A percentile compares a stretch with the other conserved stretches of the same genome.
phyloP scores from a whole-genome alignment of 1,140 invertebrate species.

The Oedothorax gibbosus region DNA sequence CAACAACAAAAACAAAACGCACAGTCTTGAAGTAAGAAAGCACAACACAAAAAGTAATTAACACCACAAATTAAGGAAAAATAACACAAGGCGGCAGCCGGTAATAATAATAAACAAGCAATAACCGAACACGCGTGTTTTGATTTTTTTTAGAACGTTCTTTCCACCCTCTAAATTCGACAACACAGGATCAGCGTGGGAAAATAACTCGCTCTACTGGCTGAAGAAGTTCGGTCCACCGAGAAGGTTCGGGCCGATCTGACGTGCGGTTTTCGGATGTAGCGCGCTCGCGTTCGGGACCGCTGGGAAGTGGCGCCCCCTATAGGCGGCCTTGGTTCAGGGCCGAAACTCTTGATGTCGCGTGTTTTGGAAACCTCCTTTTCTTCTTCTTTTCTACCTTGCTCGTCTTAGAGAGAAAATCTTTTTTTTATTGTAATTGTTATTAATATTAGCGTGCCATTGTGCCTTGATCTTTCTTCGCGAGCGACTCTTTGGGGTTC shows the following conservation, averaged over 20 bases:
- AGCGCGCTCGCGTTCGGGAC: conserved; percentile 34
- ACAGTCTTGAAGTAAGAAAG: too few species aligned
- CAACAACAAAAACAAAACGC: too few species aligned
- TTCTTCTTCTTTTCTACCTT: conserved; percentile 12
- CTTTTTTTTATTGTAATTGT: neutral
- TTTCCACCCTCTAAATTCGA: neutral
- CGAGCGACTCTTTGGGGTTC: neutral
- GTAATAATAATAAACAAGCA: conserved; percentile 9
- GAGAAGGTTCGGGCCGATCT: conserved; percentile 45
- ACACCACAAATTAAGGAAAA: neutral
- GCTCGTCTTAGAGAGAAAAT: conserved; percentile 11
- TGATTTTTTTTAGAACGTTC: conserved; percentile 12
- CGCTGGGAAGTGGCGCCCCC: conserved; percentile 38
- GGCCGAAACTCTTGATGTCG: conserved; percentile 46
- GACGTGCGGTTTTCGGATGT: conserved; percentile 48
- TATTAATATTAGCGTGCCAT: conserved; percentile 17
- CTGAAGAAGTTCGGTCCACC: conserved; percentile 28
- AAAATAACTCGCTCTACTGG: conserved; percentile 12
- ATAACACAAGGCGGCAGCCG: too few species aligned
- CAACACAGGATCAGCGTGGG: conserved; percentile 12
- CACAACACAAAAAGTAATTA: conserved; percentile 8
- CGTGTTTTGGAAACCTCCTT: conserved; percentile 18
- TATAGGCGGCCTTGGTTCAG: conserved; percentile 55
- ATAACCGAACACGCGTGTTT: conserved; percentile 28
- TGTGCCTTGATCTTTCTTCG: neutral